phyloP scores from a whole-genome alignment of 2,888 invertebrate genomes.

The Lysandra bellargus region DNA sequence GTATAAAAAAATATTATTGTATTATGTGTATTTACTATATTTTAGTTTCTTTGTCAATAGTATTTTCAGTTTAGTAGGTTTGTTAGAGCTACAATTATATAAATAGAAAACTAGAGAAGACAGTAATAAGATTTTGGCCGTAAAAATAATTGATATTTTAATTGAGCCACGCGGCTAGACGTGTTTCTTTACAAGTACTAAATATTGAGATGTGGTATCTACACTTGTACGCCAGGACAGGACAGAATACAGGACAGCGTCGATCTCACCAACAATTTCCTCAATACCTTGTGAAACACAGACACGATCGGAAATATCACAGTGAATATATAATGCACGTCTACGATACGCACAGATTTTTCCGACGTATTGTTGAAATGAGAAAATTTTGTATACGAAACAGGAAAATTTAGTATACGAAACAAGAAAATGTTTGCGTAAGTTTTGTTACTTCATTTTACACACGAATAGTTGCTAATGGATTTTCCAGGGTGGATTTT shows the following conservation, averaged over 20 bases:
- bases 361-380: slow-evolving; percentile 45
- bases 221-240: neutral
- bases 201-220: neutral
- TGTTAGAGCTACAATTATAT: no score
- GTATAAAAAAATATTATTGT: no score
- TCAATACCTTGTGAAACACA: slow-evolving; percentile 19
- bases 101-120: no score
- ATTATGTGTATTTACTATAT: no score
- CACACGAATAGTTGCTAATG: slow-evolving; percentile 64
- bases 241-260: slow-evolving; percentile 42
- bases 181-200: neutral
- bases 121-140: no score
- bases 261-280: slow-evolving; percentile 1
- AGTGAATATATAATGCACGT: slow-evolving; percentile 54
- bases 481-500: slow-evolving; percentile 68
- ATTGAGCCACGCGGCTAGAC: no score
- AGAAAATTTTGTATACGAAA: slow-evolving; percentile 44
- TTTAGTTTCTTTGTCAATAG: no score
- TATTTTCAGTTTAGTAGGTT: no score
- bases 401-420: slow-evolving; percentile 46
- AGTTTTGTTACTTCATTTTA: slow-evolving; percentile 60
- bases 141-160: no score
- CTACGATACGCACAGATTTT: slow-evolving; percentile 50
- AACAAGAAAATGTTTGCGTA: slow-evolving; percentile 53
- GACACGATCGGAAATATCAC: slow-evolving; percentile 40